phyloP scores from a whole-genome alignment of 2,888 invertebrate genomes.

The Drosophila parthenogenetica region DNA sequence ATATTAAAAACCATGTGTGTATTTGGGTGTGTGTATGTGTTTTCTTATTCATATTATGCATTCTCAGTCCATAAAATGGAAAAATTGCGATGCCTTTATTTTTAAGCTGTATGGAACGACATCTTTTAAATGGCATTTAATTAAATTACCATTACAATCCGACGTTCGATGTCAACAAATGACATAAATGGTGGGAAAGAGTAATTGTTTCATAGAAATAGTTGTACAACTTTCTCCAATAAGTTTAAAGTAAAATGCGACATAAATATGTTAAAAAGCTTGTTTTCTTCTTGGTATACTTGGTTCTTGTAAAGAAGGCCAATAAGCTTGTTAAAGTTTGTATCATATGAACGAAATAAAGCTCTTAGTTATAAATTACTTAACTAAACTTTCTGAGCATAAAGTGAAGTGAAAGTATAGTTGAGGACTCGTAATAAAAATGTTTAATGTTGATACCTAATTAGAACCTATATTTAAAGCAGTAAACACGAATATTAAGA shows the following conservation, averaged over 20 bases:
- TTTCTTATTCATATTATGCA: conserved; percentile 43
- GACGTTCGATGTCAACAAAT: neutral
- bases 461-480: conserved; percentile 7
- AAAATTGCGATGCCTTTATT: conserved; percentile 23
- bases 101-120: conserved; percentile 36
- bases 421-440: neutral
- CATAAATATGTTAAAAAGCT: no score
- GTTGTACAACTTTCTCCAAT: no score
- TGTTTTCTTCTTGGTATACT: no score
- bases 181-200: neutral
- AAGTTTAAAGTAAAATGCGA: no score
- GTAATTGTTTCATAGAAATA: no score
- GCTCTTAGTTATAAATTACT: neutral
- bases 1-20: neutral
- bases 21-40: conserved; percentile 4
- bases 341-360: no score
- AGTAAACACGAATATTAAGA: conserved; percentile 36
- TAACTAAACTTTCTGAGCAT: neutral
- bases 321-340: neutral
- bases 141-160: conserved; percentile 53
- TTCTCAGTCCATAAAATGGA: conserved; percentile 39
- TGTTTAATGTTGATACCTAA: neutral
- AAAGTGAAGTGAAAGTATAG: neutral
- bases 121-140: conserved; percentile 69
- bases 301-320: neutral